These are phyloP conservation scores for Acridotheres tristis DNA, from an alignment of 2,797 vertebrate species.

Conservation along the genomic window DNA sequence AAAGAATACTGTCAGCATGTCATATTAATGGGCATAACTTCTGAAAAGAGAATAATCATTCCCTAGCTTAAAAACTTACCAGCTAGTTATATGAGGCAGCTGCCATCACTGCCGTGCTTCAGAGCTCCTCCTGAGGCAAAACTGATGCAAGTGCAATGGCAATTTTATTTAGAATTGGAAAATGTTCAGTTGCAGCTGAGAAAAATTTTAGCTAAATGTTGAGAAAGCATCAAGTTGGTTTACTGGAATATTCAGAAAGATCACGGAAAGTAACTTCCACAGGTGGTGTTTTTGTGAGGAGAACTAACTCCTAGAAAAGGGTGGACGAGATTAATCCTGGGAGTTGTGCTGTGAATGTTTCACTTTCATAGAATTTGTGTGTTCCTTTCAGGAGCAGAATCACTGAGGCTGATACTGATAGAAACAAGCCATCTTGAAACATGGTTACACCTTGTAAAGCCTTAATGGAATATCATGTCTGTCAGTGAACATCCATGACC, in stretches of 20 bases:
- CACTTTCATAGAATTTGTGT: neutral
- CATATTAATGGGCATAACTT: neutral
- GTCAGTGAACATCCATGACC: neutral
- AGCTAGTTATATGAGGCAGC: neutral
- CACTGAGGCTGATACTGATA: neutral
- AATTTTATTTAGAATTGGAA: slow-evolving; percentile 4
- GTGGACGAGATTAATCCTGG: neutral
- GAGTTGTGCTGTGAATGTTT: neutral
- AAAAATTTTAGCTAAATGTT: slow-evolving; percentile 8
- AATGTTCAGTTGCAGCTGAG: neutral
- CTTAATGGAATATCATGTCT: neutral
- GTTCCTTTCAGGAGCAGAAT: neutral
- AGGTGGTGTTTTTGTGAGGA: neutral
- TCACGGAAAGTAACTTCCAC: neutral
- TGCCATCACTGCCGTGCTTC: neutral
- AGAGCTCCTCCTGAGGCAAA: neutral
- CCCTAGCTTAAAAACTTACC: neutral
- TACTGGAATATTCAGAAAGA: neutral
- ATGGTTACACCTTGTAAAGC: fast-evolving
- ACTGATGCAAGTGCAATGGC: neutral
- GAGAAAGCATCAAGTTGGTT: neutral
- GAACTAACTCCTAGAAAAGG: neutral
- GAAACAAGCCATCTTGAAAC: neutral
- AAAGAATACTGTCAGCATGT: neutral
- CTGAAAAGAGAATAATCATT: neutral